Percentiles rank a stretch among this genome's conserved stretches.
These are phyloP conservation scores for Pteronotus mesoamericanus DNA, from an alignment of 2,797 vertebrate genomes.

Conservation along the genomic window DNA sequence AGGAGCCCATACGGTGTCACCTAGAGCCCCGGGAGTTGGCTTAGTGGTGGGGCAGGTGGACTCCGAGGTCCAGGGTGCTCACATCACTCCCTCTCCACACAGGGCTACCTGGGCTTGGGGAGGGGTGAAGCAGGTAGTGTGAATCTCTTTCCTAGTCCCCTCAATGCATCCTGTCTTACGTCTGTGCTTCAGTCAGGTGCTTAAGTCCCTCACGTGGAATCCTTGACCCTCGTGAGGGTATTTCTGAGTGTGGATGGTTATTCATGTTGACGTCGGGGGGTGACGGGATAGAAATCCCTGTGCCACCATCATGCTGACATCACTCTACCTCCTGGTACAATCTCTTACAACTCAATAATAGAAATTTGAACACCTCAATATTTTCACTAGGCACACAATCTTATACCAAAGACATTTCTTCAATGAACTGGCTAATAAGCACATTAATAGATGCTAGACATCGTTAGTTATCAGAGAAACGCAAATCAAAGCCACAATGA, in stretches of 20 bases:
- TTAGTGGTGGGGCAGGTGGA: not conserved
- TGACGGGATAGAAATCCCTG: not conserved
- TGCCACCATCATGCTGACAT: not conserved
- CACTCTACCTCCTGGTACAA: not conserved
- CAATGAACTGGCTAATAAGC: not conserved
- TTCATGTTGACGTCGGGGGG: not conserved
- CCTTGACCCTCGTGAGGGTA: not conserved
- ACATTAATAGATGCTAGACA: not conserved
- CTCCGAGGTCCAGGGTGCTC: not conserved
- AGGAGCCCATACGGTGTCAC: not conserved
- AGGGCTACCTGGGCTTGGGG: not conserved
- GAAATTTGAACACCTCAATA: not conserved
- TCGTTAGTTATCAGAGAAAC: not conserved
- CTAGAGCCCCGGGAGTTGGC: too few relatives aligned
- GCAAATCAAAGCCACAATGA: not conserved
- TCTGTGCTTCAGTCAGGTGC: not conserved
- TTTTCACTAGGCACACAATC: not conserved
- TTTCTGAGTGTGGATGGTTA: not conserved
- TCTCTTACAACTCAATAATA: not conserved
- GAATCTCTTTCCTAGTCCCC: not conserved
- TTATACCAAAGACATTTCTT: not conserved
- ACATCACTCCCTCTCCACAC: not conserved
- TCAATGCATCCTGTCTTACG: not conserved
- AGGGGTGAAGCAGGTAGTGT: rapidly evolving
- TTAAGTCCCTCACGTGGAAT: not conserved